A percentile compares a stretch with the other conserved stretches of the same genome.
phyloP scores from a whole-genome alignment of 1,140 invertebrate species.

The Anastatus disparis region DNA sequence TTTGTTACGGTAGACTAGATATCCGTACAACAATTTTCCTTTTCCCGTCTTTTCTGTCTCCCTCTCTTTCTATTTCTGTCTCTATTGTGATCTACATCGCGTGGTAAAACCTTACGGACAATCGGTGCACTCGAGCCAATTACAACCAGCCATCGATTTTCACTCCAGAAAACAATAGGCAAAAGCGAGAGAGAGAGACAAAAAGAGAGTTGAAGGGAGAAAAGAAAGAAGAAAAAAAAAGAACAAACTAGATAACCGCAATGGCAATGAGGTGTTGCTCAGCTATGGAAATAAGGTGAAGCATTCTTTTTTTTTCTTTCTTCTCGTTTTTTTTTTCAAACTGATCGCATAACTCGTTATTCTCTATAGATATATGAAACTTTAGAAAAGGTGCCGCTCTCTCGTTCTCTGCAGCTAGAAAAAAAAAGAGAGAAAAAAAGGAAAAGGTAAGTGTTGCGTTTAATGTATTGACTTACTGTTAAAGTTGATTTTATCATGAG shows the following conservation, averaged over 20 bases:
- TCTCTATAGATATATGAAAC: too few species aligned
- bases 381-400: too few species aligned
- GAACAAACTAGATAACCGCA: neutral
- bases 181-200: constrained; percentile 19
- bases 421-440: too few species aligned
- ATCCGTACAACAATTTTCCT: constrained; percentile 17
- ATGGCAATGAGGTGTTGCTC: constrained; percentile 11
- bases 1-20: constrained; percentile 39
- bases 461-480: constrained; percentile 20
- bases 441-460: constrained; percentile 15
- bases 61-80: neutral
- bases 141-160: constrained; percentile 38
- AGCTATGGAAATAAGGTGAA: neutral
- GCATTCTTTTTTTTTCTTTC: too few species aligned
- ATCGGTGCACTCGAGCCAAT: constrained; percentile 21
- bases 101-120: neutral
- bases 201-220: neutral
- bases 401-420: neutral
- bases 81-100: neutral
- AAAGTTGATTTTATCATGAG: constrained; percentile 2
- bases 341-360: constrained; percentile 22
- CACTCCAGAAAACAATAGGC: constrained; percentile 33
- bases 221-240: constrained; percentile 4
- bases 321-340: constrained; percentile 10
- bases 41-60: constrained; percentile 5